Conservation (phyloP, 2,797 vertebrate genomes). For the Triplophysa yarkandensis region DNA sequence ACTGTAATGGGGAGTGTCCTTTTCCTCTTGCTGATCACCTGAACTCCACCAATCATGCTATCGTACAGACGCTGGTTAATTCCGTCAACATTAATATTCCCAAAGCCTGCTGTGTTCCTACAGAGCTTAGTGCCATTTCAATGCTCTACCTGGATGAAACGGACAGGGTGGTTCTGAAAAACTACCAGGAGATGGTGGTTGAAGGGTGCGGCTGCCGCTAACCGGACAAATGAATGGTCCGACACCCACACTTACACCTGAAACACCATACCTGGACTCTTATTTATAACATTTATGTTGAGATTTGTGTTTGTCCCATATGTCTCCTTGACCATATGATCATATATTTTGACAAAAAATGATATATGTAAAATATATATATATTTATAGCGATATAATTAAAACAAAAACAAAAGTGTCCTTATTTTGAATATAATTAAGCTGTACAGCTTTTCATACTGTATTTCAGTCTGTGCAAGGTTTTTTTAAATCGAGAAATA, state of each 20-base stretch:
- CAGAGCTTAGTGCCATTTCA: slow-evolving; percentile 98
- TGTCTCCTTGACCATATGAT: slow-evolving; percentile 94
- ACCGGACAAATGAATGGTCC: slow-evolving; percentile 47
- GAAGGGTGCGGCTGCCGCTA: slow-evolving; percentile 98
- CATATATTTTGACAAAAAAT: slow-evolving; percentile 99
- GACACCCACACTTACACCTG: slow-evolving; percentile 55
- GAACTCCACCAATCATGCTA: slow-evolving; percentile 99
- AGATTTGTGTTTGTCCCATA: slow-evolving; percentile 89
- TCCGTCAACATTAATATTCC: slow-evolving; percentile 98
- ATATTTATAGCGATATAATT: slow-evolving; percentile 99
- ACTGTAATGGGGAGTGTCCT: slow-evolving; percentile 98
- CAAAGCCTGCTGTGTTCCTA: slow-evolving; percentile 98
- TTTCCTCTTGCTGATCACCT: slow-evolving; percentile 98
- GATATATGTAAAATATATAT: slow-evolving; percentile 91
- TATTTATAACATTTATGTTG: slow-evolving; percentile 99
- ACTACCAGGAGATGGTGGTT: slow-evolving; percentile 99
- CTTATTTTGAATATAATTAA: slow-evolving; percentile 96
- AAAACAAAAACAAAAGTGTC: slow-evolving; percentile 88
- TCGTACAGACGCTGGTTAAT: slow-evolving; percentile 99
- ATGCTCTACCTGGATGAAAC: slow-evolving; percentile 99
- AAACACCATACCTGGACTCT: slow-evolving; percentile 83
- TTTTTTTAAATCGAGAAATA: slow-evolving; percentile 79
- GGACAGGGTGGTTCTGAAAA: slow-evolving; percentile 98
- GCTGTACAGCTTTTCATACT: slow-evolving; percentile 85
- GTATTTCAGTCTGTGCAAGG: slow-evolving; percentile 84